Evolutionary conservation across 1,140 invertebrate species (phyloP).

Genomic region (Daktulosphaira vitifoliae): DNA sequence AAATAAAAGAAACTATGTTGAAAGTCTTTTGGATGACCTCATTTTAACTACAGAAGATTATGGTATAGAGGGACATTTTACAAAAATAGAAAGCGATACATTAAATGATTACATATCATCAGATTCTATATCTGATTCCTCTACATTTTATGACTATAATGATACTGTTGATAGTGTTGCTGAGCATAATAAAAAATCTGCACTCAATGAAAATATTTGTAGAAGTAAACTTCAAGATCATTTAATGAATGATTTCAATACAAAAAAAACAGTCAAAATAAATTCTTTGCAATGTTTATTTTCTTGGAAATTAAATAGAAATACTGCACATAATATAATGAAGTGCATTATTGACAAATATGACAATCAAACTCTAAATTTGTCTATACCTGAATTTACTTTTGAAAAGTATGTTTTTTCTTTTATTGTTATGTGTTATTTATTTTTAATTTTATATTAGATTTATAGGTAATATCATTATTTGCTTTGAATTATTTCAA

Average conservation of each 20-base stretch:
- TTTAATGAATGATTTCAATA: neutral
- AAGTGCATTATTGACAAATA: neutral
- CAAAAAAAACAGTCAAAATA: neutral
- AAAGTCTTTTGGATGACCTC: neutral
- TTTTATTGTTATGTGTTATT: too few relatives aligned
- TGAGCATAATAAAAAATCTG: neutral
- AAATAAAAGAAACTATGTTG: neutral
- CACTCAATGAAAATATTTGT: neutral
- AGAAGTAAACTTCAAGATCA: neutral
- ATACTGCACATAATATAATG: neutral
- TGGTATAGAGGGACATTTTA: neutral
- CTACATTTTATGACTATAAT: neutral
- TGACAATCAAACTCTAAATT: conserved; percentile 3
- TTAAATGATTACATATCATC: neutral
- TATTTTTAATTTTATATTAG: neutral
- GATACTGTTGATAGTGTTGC: neutral
- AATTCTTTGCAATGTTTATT: conserved; percentile 5
- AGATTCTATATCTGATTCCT: neutral
- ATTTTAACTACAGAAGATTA: neutral
- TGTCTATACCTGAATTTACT: neutral
- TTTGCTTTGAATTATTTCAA: neutral
- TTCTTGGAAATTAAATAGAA: conserved; percentile 6
- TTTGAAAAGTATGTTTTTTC: conserved; percentile 3
- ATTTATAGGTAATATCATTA: neutral
- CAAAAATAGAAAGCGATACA: neutral